Base-by-base conservation (phyloP, 2,888 invertebrate species). In the Gryllus longicercus region DNA sequence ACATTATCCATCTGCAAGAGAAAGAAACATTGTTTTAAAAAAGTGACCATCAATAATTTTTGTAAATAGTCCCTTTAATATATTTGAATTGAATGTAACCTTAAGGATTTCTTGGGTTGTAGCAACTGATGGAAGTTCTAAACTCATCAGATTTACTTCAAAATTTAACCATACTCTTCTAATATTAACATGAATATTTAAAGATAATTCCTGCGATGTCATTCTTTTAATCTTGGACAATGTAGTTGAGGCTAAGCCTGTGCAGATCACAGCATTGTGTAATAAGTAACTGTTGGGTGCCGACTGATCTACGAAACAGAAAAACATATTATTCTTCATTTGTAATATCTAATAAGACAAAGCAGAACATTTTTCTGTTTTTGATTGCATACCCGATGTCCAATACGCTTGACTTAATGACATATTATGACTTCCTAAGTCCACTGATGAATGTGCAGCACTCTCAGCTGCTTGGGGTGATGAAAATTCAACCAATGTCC, bases 381-480 rank as follows among this genome's bases (percentile, higher is more conserved):
- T 38, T 38, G 38, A 38, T 5, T 78, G 80, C 79, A 80, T 78
- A 82, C 83, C 83, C 75, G 82, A 79, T 2, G 82, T 83, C 82
- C 82, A 82, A 77, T 82, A 81, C 11, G 83, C 82, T 75, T 82
- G 82, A 78, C 76, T 74, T 38, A 81, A 50, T 3, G 81, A 78
- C 49, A 78, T 51, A 75, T 83, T 82, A 25, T 75, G 49, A 23
- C 38, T 78, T 11, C n/a, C 25, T 16, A 76, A 11, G 14, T 25
- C 51, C 74, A 50, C 74, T 14, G 74, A 12, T 38, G 18, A 21
- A 38, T 76, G 63, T 16, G 78, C n/a, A 78, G 75, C 23, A 21
- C 63, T 76, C 14, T 75, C 51, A 49, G 81, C 82, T 51, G 78
- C 79, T 74, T 80, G 76, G 18, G 79, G 74, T 4, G 81, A 79